A percentile compares a stretch with the other conserved stretches of the same genome.
Conservation (phyloP, 2,113 vertebrate species). For the Trogon surrucura region DNA sequence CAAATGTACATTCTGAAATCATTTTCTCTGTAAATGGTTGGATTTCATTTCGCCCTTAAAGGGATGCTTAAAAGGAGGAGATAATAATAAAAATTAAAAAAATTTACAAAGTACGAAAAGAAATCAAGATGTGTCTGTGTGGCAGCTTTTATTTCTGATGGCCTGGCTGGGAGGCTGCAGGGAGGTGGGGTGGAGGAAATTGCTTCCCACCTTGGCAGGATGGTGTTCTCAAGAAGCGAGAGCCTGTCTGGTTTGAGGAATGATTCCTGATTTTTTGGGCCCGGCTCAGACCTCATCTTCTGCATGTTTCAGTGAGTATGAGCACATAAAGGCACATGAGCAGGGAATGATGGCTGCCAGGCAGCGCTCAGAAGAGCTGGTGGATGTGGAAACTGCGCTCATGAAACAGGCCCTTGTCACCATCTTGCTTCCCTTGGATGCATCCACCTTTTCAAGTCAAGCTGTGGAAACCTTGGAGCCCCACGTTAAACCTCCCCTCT, state of each 20-base stretch:
- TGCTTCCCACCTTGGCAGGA: neutral
- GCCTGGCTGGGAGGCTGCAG: neutral
- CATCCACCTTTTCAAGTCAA: neutral
- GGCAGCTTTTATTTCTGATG: neutral
- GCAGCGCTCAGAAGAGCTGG: neutral
- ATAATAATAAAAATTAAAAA: constrained; percentile 75
- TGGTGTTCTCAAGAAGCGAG: neutral
- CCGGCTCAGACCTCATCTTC: neutral
- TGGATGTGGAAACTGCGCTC: neutral
- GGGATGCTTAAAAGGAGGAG: constrained; percentile 82
- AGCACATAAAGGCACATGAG: accelerated
- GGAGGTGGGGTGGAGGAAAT: neutral
- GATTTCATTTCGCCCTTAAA: constrained; percentile 88
- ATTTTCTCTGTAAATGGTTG: constrained; percentile 89
- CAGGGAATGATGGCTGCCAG: accelerated
- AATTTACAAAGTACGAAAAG: constrained; percentile 62
- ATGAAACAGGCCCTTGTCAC: neutral
- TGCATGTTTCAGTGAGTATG: neutral
- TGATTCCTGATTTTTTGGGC: neutral
- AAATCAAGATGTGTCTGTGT: neutral
- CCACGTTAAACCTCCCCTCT: neutral
- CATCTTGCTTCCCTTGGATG: neutral
- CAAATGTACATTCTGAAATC: constrained; percentile 84
- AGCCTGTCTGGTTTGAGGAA: neutral
- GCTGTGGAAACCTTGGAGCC: neutral